Conservation (phyloP, 2,888 invertebrate species). For the Synergus laeviventris region DNA sequence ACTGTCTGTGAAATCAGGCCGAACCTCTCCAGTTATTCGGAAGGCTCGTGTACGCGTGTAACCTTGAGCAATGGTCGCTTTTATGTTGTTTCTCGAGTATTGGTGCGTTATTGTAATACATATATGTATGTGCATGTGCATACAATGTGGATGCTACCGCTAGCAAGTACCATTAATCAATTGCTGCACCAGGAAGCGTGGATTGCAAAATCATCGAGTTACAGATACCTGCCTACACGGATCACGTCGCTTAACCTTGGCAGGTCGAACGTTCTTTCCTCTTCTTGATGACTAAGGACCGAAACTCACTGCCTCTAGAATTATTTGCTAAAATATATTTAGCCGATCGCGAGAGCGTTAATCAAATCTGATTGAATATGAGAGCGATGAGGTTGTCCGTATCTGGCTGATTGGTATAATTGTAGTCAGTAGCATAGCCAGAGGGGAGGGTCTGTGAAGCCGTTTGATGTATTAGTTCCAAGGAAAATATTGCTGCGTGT, state of each 20-base stretch:
- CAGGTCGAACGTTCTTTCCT: slow-evolving; percentile 59
- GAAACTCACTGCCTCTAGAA: slow-evolving; percentile 8
- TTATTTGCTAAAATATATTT: slow-evolving; percentile 11
- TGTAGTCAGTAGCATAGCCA: slow-evolving; percentile 14
- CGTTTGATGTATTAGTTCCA: slow-evolving; percentile 3
- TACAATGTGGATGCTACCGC: slow-evolving; percentile 41
- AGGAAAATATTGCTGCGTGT: neutral
- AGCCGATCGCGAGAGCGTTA: slow-evolving; percentile 20
- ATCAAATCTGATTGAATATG: slow-evolving; percentile 10
- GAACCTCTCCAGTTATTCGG: slow-evolving; percentile 8
- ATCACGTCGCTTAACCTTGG: slow-evolving; percentile 65
- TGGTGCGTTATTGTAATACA: neutral
- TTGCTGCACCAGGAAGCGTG: slow-evolving; percentile 65
- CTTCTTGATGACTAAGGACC: slow-evolving; percentile 13
- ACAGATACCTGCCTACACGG: slow-evolving; percentile 55
- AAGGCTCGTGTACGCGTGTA: slow-evolving; percentile 1
- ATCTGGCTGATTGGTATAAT: slow-evolving; percentile 12
- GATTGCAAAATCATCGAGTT: slow-evolving; percentile 68
- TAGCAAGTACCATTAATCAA: slow-evolving; percentile 66
- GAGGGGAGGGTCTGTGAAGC: neutral
- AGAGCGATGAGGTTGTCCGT: slow-evolving; percentile 4
- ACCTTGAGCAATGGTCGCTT: slow-evolving; percentile 35
- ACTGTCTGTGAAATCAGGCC: slow-evolving; percentile 19
- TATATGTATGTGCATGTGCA: neutral
- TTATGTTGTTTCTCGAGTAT: neutral